phyloP scores from a whole-genome alignment of 1,140 invertebrate genomes.

The Bradysia coprophila region DNA sequence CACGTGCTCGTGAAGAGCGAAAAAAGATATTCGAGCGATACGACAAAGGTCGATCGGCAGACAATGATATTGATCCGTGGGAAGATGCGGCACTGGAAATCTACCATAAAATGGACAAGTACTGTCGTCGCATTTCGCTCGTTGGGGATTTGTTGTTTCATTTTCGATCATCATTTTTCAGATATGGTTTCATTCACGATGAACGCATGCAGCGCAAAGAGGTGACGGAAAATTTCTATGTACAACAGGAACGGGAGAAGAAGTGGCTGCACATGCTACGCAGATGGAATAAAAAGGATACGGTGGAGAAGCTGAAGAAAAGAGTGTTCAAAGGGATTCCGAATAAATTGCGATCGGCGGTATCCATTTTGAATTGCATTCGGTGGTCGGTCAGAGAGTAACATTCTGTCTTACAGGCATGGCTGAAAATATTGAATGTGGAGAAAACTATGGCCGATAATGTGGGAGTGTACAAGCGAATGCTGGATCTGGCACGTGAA shows the following conservation, averaged over 20 bases:
- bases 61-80: constrained; percentile 86
- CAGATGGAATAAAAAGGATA: constrained; percentile 38
- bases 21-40: constrained; percentile 87
- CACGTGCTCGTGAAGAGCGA: constrained; percentile 76
- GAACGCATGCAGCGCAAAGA: constrained; percentile 53
- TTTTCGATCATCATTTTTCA: too few species aligned
- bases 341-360: constrained; percentile 56
- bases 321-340: constrained; percentile 93
- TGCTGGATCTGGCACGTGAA: constrained; percentile 61
- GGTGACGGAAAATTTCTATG: constrained; percentile 45
- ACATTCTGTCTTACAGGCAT: constrained; percentile 16
- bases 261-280: constrained; percentile 96
- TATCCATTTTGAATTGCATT: constrained; percentile 17
- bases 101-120: constrained; percentile 82
- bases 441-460: constrained; percentile 55
- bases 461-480: constrained; percentile 67
- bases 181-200: constrained; percentile 91
- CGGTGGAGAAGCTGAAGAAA: constrained; percentile 60
- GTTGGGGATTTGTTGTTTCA: background rate
- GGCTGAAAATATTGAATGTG: constrained; percentile 62
- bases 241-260: constrained; percentile 69
- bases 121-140: constrained; percentile 3
- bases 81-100: constrained; percentile 92
- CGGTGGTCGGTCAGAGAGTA: background rate
- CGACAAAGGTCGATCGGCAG: constrained; percentile 75